These are phyloP conservation scores for Astreopora myriophthalma DNA, from an alignment of 64 coral and sea anemone species.

Conservation along the genomic window DNA sequence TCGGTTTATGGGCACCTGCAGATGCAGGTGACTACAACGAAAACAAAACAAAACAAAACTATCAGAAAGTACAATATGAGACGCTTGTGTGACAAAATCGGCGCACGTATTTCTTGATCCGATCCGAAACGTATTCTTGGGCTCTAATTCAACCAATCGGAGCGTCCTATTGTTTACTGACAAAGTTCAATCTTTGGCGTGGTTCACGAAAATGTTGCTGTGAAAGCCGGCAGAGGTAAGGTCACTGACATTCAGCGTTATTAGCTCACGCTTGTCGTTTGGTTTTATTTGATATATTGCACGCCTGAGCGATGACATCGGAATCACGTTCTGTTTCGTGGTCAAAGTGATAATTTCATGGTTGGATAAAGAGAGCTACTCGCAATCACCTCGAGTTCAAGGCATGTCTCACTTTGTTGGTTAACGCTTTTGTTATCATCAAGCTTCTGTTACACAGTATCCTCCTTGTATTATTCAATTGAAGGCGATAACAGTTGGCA, in stretches of 20 bases:
- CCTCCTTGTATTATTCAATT: too few relatives aligned
- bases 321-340: not conserved
- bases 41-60: not conserved
- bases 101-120: not conserved
- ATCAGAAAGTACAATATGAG: not conserved
- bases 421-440: not conserved
- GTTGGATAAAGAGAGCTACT: not conserved
- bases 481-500: too few relatives aligned
- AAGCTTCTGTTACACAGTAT: too few relatives aligned
- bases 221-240: not conserved
- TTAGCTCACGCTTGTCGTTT: not conserved
- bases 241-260: not conserved
- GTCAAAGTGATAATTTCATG: not conserved
- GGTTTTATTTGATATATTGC: not conserved
- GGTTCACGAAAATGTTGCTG: not conserved
- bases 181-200: too few relatives aligned
- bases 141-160: not conserved
- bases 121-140: not conserved
- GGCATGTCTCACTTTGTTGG: not conserved
- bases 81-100: not conserved
- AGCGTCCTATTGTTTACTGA: not conserved
- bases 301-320: not conserved
- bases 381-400: not conserved
- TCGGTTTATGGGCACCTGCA: not conserved
- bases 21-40: slow-evolving; percentile 8